Base-by-base conservation (phyloP, 2,113 vertebrate genomes). In the Jacana jacana region DNA sequence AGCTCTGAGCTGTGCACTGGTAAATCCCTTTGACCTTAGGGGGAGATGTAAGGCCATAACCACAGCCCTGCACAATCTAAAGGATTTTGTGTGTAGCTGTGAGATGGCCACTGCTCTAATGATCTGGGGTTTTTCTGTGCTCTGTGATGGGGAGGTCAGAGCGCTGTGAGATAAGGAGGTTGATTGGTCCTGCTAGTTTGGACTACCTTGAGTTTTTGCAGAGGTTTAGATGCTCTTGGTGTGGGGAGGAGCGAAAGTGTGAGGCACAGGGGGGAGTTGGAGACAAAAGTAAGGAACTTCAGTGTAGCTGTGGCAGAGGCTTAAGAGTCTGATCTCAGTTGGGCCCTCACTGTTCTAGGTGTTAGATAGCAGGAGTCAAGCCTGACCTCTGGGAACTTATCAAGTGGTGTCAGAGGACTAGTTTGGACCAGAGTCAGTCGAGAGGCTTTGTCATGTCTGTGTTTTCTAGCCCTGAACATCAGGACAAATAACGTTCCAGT, bases 61-160 rank as follows among this genome's bases (percentile, higher is more conserved):
- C 27, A 17, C 27, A 58, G 81, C 37, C 40, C n/a, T 27, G 66
- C 30, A 8, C 61, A 51, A 2, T 1, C 2, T 0, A 2, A 35
- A 37, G 77, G 63, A 15, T 70, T 71, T 75, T 49, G 25, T 51
- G 17, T 19, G 42, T 5, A 2, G 80, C 28, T 80, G 52, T 75
- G 78, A 64, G 80, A 33, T 18, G 54, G n/a, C 6, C 33, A 5
- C 31, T 33, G 27, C 63, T 88, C 10, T 51, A n/a, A 68, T 27
- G 49, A 55, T 37, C 25, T 54, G 72, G 72, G 10, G 20, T 77
- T 71, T 40, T 75, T 42, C 42, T 49, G 33, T 37, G 39, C 24
- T 24, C 30, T 17, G 20, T 37, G 71, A 33, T n/a, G 58, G 48
- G 24, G 24, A 72, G 48, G 57, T 44, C 33, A 25, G 82, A 64